A percentile compares a stretch with the other conserved stretches of the same genome.
These are phyloP conservation scores for Diplodus sargus DNA, from an alignment of 2,797 vertebrate genomes.

Conservation along the genomic window DNA sequence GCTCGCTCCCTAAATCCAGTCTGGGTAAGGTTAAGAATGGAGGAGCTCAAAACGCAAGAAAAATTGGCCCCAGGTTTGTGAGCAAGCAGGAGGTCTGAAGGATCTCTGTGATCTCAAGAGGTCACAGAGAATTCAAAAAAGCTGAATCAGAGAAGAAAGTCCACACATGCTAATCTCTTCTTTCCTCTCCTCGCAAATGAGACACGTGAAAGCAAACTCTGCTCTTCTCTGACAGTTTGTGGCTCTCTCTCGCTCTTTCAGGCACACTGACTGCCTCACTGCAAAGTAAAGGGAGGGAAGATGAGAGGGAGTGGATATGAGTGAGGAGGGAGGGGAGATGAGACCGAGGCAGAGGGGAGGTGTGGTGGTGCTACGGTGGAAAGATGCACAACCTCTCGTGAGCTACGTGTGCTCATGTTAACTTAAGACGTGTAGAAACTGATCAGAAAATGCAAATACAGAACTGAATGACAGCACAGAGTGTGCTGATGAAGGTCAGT, in stretches of 20 bases:
- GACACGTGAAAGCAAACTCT: conserved; percentile 55
- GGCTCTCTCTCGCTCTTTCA: conserved; percentile 68
- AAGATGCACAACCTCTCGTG: conserved; percentile 35
- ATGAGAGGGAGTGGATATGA: conserved; percentile 73
- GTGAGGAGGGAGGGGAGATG: conserved; percentile 60
- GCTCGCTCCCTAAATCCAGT: conserved; percentile 75
- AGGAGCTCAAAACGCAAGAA: not conserved
- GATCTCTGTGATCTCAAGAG: conserved; percentile 63
- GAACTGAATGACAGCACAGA: not conserved
- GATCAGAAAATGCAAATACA: conserved; percentile 4
- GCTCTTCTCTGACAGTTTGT: conserved; percentile 68
- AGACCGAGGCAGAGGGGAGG: conserved; percentile 54
- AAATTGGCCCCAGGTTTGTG: conserved; percentile 42
- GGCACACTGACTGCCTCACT: conserved; percentile 64
- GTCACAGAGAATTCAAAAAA: conserved; percentile 39
- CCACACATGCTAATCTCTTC: conserved; percentile 52
- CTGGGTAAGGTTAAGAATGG: conserved; percentile 49
- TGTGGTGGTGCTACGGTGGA: conserved; percentile 30
- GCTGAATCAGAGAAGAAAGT: conserved; percentile 49
- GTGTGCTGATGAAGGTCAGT: not conserved
- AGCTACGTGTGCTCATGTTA: conserved; percentile 20
- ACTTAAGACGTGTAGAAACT: conserved; percentile 17
- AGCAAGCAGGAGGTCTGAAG: conserved; percentile 50
- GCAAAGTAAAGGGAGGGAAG: conserved; percentile 71
- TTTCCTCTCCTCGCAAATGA: conserved; percentile 16